Evolutionary conservation across 2,797 vertebrate genomes (phyloP), one percentile per base, ranked within the genome.

Genomic region (Sitta carolinensis): DNA sequence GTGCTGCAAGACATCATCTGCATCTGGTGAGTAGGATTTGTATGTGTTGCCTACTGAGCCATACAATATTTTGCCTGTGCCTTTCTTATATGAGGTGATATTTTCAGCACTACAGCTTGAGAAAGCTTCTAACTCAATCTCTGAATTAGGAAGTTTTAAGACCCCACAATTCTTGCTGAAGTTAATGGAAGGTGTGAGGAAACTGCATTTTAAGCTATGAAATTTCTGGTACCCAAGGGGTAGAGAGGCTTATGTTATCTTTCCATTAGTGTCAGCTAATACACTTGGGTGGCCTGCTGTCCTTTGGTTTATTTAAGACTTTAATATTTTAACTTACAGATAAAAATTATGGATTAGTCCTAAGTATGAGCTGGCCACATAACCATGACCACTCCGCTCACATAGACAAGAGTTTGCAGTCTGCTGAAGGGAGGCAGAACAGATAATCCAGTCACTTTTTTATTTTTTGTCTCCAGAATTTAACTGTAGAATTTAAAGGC

Each of bases 401-500:
- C 8, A 45, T 3, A 55, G 63, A 66, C 21, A 47, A 66, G 36
- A 84, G 73, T 89, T 95, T 90, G 30, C 88, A 91, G 40, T 83
- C 82, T 85, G 85, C 66, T 70, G 88, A 95, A 81, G 80, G 51
- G 51, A 94, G 73, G 94, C 62, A 90, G 50, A 38, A 61, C 22
- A 51, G 55, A 84, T 83, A 94, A 87, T 96, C 81, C 66, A 78
- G 91, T 84, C n/a, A 59, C n/a, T 59, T 57, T 91, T 84, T 81
- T 8, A 27, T 3, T 18, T 81, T 74, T 69, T 42, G 38, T 51
- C 20, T 62, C 66, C 38, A 93, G 93, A 83, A 70, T 57, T 78
- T 58, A 91, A 81, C 80, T 73, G 81, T 67, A 82, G 74, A 94
- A 93, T 54, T 95, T 92, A 80, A 34, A 96, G n/a, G 16, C 74